A percentile compares a stretch with the other conserved stretches of the same genome.
Conservation (phyloP, 2,113 vertebrate genomes). For the Syngnathus typhle region DNA sequence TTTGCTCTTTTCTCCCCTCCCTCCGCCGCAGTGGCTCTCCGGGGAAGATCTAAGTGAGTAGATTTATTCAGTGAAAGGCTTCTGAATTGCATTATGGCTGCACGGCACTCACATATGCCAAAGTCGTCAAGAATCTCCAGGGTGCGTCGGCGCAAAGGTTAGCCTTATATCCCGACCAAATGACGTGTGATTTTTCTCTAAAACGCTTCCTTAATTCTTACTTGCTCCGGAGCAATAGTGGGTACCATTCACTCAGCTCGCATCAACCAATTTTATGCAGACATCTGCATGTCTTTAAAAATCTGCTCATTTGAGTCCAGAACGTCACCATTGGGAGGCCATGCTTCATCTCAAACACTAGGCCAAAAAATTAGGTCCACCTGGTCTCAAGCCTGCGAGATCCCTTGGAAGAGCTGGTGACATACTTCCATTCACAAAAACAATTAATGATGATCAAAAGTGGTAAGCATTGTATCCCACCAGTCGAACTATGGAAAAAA, state of each 20-base stretch:
- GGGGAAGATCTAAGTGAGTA: slow-evolving; percentile 61
- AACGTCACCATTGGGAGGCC: background rate
- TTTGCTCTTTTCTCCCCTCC: slow-evolving; percentile 23
- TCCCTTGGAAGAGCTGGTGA: background rate
- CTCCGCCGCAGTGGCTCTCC: slow-evolving; percentile 48
- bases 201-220: slow-evolving; percentile 49
- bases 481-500: background rate
- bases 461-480: background rate
- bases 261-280: slow-evolving; percentile 36
- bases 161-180: slow-evolving; percentile 61
- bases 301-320: background rate
- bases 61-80: slow-evolving; percentile 67
- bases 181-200: slow-evolving; percentile 61
- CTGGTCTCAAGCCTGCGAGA: background rate
- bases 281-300: slow-evolving; percentile 27
- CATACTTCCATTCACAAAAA: background rate
- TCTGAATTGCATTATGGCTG: slow-evolving; percentile 65
- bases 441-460: background rate
- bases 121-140: slow-evolving; percentile 57
- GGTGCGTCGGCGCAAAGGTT: slow-evolving; percentile 58
- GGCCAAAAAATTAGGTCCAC: background rate
- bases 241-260: slow-evolving; percentile 31
- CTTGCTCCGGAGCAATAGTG: slow-evolving; percentile 30
- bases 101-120: slow-evolving; percentile 59
- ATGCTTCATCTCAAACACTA: background rate